Evolutionary conservation across 2,797 vertebrate species (phyloP), one percentile per base, ranked within the genome.

Genomic region (Schizopygopsis pylzovi): DNA sequence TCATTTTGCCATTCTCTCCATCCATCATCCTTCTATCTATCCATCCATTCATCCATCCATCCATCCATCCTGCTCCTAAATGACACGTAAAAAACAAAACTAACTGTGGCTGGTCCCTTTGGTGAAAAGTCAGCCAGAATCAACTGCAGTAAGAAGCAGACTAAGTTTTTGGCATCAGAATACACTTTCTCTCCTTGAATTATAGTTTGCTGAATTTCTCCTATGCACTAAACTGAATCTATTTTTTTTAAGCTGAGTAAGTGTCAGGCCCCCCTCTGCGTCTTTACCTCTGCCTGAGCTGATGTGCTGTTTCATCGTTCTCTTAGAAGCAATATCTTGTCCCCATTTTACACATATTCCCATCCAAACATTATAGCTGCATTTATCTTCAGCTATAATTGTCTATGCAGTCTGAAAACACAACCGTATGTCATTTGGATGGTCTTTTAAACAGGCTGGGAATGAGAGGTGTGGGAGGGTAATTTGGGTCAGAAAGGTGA

Each of bases 381-480:
- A 25, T 67, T 81, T 37, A 70, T 70, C 20, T 49, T 67, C 20
- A 49, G 59, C 33, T 20, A 25, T 72, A 63, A 83, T 72, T 49
- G 75, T 79, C 80, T 83, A 33, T 47, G 81, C 33, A 45, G 78
- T 80, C 61, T 47, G 63, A 39, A 71, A 70, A 47, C 45, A 81
- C 67, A 82, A 13, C 20, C 12, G 12, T 61, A 13, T 43, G 75
- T 78, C 33, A 70, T 22, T 71, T 33, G 73, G 45, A 70, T 63
- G 11, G 37, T 22, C 16, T 70, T 77, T 61, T 82, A 12, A 82
- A 20, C 52, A 37, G 28, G 59, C 25, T 6, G 43, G 61, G 41
- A 86, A 65, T 65, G 68, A 83, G 52, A 61, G 45, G 33, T 39
- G n/a, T 81, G 37, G 41, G 43, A 67, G 41, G 70, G 37, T 84